phyloP scores from a whole-genome alignment of 2,888 invertebrate genomes.

The Malthinus seriepunctatus region DNA sequence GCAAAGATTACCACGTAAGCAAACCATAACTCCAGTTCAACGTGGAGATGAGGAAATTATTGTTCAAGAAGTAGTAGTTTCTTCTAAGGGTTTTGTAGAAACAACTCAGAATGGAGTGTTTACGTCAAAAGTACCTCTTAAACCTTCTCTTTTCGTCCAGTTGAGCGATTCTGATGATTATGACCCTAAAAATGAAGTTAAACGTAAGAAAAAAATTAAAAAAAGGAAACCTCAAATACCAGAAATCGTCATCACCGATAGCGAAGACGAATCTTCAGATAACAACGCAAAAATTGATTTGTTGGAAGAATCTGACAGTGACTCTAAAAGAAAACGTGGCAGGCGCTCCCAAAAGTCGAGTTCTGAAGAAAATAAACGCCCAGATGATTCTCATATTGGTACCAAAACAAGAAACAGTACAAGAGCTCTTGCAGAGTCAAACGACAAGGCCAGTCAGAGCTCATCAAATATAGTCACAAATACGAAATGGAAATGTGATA shows the following conservation, averaged over 20 bases:
- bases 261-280: constrained; percentile 35
- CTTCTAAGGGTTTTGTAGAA: constrained; percentile 48
- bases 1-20: constrained; percentile 51
- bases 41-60: constrained; percentile 51
- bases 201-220: constrained; percentile 27
- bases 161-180: constrained; percentile 49
- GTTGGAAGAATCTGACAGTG: constrained; percentile 36
- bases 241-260: constrained; percentile 38
- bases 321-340: constrained; percentile 17
- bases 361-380: neutral
- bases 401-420: constrained; percentile 21
- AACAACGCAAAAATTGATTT: constrained; percentile 40
- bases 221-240: constrained; percentile 23
- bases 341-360: constrained; percentile 11
- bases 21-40: constrained; percentile 51
- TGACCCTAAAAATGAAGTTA: constrained; percentile 34
- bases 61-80: constrained; percentile 51
- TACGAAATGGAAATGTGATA: constrained; percentile 39
- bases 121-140: constrained; percentile 31
- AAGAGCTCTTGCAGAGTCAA: constrained; percentile 7
- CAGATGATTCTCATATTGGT: neutral
- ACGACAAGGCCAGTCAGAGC: constrained; percentile 31
- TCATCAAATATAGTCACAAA: constrained; percentile 1
- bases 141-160: constrained; percentile 45
- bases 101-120: constrained; percentile 36